Evolutionary conservation across 1,140 invertebrate species (phyloP).

Genomic region (Hypsibius dujardini): DNA sequence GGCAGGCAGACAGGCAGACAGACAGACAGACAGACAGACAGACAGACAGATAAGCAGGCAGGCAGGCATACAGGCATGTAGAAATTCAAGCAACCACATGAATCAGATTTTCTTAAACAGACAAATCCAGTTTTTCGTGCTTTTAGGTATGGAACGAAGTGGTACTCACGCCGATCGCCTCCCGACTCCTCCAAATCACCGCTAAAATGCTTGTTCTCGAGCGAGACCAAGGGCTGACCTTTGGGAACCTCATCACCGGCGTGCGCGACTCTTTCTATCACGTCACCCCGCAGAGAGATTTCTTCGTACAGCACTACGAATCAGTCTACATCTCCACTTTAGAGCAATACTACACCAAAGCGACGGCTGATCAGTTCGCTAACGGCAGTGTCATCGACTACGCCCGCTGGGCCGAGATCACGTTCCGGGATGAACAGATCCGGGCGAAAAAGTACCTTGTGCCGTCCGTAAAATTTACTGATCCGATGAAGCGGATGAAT

Average conservation of each 20-base stretch:
- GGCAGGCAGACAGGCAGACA: no score
- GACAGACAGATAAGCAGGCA: no score
- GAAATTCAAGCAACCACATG: no score
- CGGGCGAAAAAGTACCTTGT: background rate
- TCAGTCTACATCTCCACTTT: background rate
- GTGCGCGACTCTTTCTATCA: conserved; percentile 6
- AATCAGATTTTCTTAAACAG: background rate
- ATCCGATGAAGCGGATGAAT: conserved; percentile 9
- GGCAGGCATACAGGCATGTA: no score
- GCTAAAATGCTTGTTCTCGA: background rate
- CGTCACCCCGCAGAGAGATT: background rate
- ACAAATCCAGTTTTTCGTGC: background rate
- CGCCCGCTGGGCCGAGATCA: background rate
- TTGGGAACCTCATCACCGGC: background rate
- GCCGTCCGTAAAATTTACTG: background rate
- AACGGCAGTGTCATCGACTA: background rate
- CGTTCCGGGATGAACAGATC: background rate
- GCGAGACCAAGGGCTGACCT: background rate
- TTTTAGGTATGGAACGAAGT: background rate
- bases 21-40: no score
- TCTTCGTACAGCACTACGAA: conserved; percentile 7
- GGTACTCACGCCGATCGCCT: background rate
- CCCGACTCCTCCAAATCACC: background rate
- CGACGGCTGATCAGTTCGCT: background rate
- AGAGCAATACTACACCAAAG: background rate